Percentiles rank a stretch among this genome's conserved stretches.
These are phyloP conservation scores for Drosophila kokeensis DNA, from an alignment of 2,888 invertebrate species.

Conservation along the genomic window DNA sequence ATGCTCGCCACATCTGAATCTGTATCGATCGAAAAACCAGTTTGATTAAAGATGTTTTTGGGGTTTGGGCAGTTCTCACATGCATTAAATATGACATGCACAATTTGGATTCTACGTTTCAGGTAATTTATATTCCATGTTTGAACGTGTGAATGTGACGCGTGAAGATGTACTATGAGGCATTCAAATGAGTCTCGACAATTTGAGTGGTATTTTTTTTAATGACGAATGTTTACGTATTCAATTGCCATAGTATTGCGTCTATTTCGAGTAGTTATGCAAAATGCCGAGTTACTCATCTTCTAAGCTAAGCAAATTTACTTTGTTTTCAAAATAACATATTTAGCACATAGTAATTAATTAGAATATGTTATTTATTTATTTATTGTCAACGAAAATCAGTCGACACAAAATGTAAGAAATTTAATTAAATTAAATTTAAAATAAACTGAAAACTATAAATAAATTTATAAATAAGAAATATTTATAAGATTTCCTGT, in stretches of 20 bases:
- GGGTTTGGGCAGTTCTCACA: neutral
- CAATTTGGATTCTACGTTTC: constrained; percentile 16
- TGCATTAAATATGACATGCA: constrained; percentile 5
- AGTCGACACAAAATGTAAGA: too few species aligned
- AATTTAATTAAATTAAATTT: too few species aligned
- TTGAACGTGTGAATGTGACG: neutral
- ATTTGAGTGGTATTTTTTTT: neutral
- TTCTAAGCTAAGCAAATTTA: neutral
- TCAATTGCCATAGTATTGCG: neutral
- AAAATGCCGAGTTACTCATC: neutral
- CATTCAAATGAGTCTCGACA: constrained; percentile 5
- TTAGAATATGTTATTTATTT: neutral
- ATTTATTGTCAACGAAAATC: too few species aligned
- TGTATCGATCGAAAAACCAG: constrained; percentile 6
- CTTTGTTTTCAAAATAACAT: neutral
- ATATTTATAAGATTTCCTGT: too few species aligned
- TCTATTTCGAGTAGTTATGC: neutral
- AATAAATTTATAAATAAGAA: too few species aligned
- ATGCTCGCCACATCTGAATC: neutral
- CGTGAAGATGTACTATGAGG: neutral
- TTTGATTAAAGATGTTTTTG: neutral
- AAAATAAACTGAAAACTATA: too few species aligned
- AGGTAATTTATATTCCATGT: constrained; percentile 18
- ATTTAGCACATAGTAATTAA: constrained; percentile 1
- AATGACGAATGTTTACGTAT: neutral